Base-by-base conservation (phyloP, 2,888 invertebrate genomes). In the Eristalis pertinax region DNA sequence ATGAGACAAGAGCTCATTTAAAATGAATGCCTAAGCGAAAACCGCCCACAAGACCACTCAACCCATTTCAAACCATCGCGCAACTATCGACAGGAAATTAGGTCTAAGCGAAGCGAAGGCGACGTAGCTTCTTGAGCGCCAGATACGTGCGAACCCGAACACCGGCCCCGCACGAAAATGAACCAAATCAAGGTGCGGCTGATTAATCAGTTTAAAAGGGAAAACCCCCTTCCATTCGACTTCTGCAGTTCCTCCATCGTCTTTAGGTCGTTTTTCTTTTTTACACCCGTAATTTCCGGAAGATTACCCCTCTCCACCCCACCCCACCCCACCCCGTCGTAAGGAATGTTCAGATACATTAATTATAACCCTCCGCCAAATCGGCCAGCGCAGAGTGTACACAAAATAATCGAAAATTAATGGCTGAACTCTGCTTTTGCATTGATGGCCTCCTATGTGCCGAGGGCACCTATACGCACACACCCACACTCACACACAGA, bases 171-270 rank as follows among this genome's bases (percentile, higher is more conserved):
- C 41, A 68, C 13, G 58, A 26, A 70, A 58, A 60, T 35, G 70
- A 7, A 43, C 50, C 63, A 81, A 85, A 83, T 83, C 83, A 83
- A 86, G 86, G 86, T 75, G 86, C 67, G 86, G 78, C 86, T 72
- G 86, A 83, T 78, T 86, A 86, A 86, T 86, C 86, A 86, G 86
- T 86, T 86, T 83, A 83, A 86, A 86, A 83, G 86, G 74, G 74
- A 83, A 86, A 78, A 74, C 73, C 63, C 73, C 58, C 67, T 67
- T 84, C 68, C 65, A 65, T 80, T 63, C 70, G 84, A 65, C 26
- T 32, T 5, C 32, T 32, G 32, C 32, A 32, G 4, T 32, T 32
- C 32, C 32, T 32, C 32, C 5, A 32, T 0, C 32, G 1, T 5
- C 4, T 29, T 29, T 41, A 19, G 60, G 2, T 32, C 15, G n/a